phyloP scores from a whole-genome alignment of 2,888 invertebrate species.

The Lomographa bimaculata region DNA sequence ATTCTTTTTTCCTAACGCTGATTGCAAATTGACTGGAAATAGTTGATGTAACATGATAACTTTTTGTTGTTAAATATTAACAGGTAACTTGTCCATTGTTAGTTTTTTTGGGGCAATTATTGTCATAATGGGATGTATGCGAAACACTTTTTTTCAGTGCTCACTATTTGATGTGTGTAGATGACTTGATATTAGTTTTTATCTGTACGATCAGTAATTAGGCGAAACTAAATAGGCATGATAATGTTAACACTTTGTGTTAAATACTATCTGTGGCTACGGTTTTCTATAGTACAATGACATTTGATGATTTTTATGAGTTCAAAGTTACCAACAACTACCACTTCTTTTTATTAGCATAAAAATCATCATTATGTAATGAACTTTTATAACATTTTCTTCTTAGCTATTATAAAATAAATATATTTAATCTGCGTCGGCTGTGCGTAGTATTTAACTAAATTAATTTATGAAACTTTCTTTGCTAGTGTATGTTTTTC shows the following conservation, averaged over 20 bases:
- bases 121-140: constrained; percentile 48
- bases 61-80: constrained; percentile 42
- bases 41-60: constrained; percentile 51
- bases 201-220: constrained; percentile 31
- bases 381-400: no score
- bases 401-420: no score
- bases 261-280: constrained; percentile 9
- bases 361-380: no score
- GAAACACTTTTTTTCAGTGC: constrained; percentile 39
- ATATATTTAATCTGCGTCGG: no score
- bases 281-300: constrained; percentile 18
- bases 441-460: constrained; percentile 3
- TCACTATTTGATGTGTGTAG: constrained; percentile 18
- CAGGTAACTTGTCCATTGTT: constrained; percentile 32
- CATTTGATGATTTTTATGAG: constrained; percentile 6
- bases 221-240: constrained; percentile 22
- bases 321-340: not conserved
- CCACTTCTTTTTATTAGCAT: no score
- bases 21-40: constrained; percentile 52
- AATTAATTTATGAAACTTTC: constrained; percentile 25
- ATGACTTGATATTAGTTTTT: constrained; percentile 18
- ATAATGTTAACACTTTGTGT: constrained; percentile 31
- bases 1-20: constrained; percentile 33
- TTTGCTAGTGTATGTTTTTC: constrained; percentile 37
- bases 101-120: constrained; percentile 51